These are phyloP conservation scores for Stenopsyche tienmushanensis DNA, from an alignment of 1,140 invertebrate species.

Conservation along the genomic window DNA sequence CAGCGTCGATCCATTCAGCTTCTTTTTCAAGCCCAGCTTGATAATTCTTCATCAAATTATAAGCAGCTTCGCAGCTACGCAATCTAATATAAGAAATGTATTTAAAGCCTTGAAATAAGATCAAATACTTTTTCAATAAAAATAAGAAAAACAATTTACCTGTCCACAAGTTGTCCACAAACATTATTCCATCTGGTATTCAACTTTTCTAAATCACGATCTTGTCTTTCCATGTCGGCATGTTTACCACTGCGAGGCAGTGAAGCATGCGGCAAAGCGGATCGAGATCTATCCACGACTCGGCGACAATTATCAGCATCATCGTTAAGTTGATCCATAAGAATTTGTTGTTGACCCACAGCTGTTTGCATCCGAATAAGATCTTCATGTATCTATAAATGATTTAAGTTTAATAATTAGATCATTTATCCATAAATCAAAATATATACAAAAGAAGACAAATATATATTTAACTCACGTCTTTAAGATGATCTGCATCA, in stretches of 20 bases:
- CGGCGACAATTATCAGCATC: constrained; percentile 84
- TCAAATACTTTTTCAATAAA: background rate
- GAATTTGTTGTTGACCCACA: constrained; percentile 79
- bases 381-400: constrained; percentile 65
- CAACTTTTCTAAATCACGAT: constrained; percentile 87
- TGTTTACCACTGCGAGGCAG: constrained; percentile 60
- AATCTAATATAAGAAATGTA: constrained; percentile 58
- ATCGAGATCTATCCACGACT: constrained; percentile 82
- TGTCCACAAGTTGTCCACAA: constrained; percentile 86
- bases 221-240: constrained; percentile 89
- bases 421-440: background rate
- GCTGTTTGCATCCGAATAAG: constrained; percentile 77
- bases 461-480: constrained; percentile 45
- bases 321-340: constrained; percentile 87
- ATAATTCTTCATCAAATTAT: constrained; percentile 83
- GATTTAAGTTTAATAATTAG: background rate
- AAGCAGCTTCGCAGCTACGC: constrained; percentile 81
- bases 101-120: no score
- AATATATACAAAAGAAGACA: background rate
- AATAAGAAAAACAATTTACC: constrained; percentile 54
- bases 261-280: constrained; percentile 55
- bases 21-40: constrained; percentile 83
- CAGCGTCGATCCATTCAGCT: constrained; percentile 80
- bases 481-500: constrained; percentile 53
- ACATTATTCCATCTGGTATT: constrained; percentile 89